These are phyloP conservation scores for Oncopeltus fasciatus DNA, from an alignment of 1,140 invertebrate genomes.

Conservation along the genomic window DNA sequence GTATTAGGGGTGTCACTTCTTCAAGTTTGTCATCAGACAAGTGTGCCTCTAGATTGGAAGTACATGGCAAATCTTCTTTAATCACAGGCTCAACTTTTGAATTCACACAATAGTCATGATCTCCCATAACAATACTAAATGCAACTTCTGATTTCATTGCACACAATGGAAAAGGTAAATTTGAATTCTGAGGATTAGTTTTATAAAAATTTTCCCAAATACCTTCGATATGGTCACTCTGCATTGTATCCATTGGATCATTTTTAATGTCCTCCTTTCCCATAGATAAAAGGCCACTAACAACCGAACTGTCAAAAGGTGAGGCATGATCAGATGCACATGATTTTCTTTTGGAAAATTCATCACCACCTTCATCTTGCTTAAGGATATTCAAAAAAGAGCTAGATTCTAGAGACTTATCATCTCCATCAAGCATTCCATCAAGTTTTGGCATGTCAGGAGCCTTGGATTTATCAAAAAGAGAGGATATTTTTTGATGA, in stretches of 20 bases:
- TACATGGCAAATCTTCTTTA: conserved; percentile 16
- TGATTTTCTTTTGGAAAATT: background rate
- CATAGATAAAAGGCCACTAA: background rate
- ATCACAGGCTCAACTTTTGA: conserved; percentile 12
- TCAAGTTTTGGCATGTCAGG: background rate
- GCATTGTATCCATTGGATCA: background rate
- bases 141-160: conserved; percentile 19
- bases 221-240: conserved; percentile 38
- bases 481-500: background rate
- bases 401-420: background rate
- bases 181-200: conserved; percentile 17
- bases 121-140: conserved; percentile 27
- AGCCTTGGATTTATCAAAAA: background rate
- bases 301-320: background rate
- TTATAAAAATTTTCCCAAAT: conserved; percentile 68
- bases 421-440: background rate
- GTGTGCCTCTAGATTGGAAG: conserved; percentile 10
- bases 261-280: background rate
- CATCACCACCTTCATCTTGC: background rate
- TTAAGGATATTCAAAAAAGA: background rate
- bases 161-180: conserved; percentile 19
- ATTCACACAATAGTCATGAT: conserved; percentile 46
- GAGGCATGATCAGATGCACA: background rate
- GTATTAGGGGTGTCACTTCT: background rate
- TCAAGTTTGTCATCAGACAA: conserved; percentile 17